phyloP scores from a whole-genome alignment of 1,140 invertebrate species.

The Drosophila grimshawi region DNA sequence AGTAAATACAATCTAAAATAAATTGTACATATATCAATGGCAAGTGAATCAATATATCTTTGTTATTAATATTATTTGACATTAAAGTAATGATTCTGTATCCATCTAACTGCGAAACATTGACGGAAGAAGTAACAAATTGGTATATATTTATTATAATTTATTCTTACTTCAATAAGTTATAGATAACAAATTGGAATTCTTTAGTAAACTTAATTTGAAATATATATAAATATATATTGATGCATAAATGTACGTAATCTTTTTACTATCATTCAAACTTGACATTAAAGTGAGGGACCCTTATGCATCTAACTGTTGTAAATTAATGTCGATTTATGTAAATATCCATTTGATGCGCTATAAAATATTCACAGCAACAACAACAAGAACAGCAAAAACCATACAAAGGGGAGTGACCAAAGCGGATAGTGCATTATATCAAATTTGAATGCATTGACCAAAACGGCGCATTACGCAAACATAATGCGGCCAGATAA shows the following conservation, averaged over 20 bases:
- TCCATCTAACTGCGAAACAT: slow-evolving; percentile 46
- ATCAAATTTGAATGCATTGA: slow-evolving; percentile 69
- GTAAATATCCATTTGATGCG: slow-evolving; percentile 56
- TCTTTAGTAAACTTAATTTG: no score
- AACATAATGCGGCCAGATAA: slow-evolving; percentile 48
- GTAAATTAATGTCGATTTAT: slow-evolving; percentile 63
- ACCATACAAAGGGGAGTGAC: slow-evolving; percentile 20
- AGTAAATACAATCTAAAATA: no score
- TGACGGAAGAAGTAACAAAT: slow-evolving; percentile 16
- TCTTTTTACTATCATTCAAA: slow-evolving; percentile 3
- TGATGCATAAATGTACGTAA: not conserved
- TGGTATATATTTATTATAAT: no score
- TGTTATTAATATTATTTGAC: not conserved
- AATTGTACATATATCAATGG: no score
- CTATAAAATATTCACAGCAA: slow-evolving; percentile 38
- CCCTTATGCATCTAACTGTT: slow-evolving; percentile 29
- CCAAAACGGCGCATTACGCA: slow-evolving; percentile 41
- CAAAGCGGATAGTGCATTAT: slow-evolving; percentile 52
- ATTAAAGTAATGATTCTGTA: not conserved
- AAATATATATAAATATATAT: no score
- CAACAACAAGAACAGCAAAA: not conserved
- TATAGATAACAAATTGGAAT: no score
- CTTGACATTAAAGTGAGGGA: not conserved
- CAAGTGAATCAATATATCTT: no score
- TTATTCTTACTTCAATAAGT: no score